Evolutionary conservation across 2,888 invertebrate species (phyloP).

Genomic region (Euzetes globulus): DNA sequence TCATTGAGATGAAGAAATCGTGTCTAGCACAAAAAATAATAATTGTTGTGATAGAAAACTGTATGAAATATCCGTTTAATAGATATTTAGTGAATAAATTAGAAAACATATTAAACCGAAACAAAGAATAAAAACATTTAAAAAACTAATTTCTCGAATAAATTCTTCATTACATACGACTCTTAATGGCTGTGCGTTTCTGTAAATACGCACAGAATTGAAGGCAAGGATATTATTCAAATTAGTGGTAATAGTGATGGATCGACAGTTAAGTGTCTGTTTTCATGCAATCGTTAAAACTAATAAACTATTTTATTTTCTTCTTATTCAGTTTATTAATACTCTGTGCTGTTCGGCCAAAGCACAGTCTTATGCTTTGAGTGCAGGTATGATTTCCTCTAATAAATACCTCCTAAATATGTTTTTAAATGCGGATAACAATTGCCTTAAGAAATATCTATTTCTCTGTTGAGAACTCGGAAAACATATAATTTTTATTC

Average conservation of each 20-base stretch:
- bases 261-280: not conserved
- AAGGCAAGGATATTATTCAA: not conserved
- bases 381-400: not conserved
- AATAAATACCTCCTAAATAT: not conserved
- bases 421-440: not conserved
- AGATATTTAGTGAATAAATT: no score
- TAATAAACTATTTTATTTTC: not conserved
- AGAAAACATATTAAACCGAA: no score
- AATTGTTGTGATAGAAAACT: no score
- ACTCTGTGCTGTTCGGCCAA: not conserved
- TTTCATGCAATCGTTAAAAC: conserved; percentile 3
- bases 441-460: not conserved
- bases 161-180: no score
- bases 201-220: no score
- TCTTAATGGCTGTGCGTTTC: no score
- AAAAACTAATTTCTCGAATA: no score
- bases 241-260: not conserved
- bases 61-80: no score
- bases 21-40: no score
- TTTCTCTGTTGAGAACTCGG: not conserved
- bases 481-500: not conserved
- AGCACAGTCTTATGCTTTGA: not conserved
- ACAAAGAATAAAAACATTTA: no score
- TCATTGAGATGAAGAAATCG: no score
- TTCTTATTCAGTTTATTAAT: not conserved